Conservation (phyloP, 2,113 vertebrate species). For the Scytalopus superciliaris region DNA sequence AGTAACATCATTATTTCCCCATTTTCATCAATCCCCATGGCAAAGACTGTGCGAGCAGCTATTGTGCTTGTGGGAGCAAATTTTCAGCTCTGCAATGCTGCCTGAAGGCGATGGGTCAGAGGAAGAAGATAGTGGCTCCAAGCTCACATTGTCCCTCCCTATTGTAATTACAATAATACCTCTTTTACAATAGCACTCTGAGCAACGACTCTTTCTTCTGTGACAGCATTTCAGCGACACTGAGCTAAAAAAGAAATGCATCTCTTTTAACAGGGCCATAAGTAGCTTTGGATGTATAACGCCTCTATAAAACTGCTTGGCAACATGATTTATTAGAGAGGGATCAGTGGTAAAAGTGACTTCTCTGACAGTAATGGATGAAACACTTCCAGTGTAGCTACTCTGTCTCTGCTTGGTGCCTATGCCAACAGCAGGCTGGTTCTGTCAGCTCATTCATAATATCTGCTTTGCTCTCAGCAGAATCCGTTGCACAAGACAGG, state of each 20-base stretch:
- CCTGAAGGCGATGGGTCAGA: neutral
- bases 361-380: slow-evolving; percentile 63
- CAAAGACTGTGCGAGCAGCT: slow-evolving; percentile 12
- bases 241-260: slow-evolving; percentile 46
- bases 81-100: slow-evolving; percentile 37
- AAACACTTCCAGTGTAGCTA: slow-evolving; percentile 5
- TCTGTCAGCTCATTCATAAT: slow-evolving; percentile 70
- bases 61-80: slow-evolving; percentile 19
- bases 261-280: slow-evolving; percentile 46
- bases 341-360: slow-evolving; percentile 50
- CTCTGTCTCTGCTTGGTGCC: slow-evolving; percentile 43
- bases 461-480: slow-evolving; percentile 45
- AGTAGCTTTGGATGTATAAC: slow-evolving; percentile 56
- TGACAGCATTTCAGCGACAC: slow-evolving; percentile 40
- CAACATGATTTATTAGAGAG: slow-evolving; percentile 55
- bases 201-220: slow-evolving; percentile 22
- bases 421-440: slow-evolving; percentile 40
- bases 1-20: slow-evolving; percentile 21
- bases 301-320: slow-evolving; percentile 47
- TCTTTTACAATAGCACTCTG: slow-evolving; percentile 9
- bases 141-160: neutral
- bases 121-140: neutral
- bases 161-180: slow-evolving; percentile 29
- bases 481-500: neutral
- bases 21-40: slow-evolving; percentile 16